Percentiles rank a stretch among this genome's conserved stretches.
These are phyloP conservation scores for Anthonomus grandis DNA, from an alignment of 1,140 invertebrate species.

Conservation along the genomic window DNA sequence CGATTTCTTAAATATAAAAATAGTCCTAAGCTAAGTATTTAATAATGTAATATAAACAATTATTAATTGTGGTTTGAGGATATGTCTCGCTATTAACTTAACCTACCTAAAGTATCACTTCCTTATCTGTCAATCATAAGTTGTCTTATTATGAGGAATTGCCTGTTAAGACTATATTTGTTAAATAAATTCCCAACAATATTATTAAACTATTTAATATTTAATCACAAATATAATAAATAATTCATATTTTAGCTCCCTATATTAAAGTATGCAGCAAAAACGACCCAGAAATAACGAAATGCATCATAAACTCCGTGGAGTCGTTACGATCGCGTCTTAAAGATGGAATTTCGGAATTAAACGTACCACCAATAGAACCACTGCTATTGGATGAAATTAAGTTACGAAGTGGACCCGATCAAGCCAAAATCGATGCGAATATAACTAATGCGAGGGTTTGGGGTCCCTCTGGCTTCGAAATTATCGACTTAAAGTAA, in stretches of 20 bases:
- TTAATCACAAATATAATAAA: too few species aligned
- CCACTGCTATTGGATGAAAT: constrained; percentile 58
- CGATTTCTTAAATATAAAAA: too few species aligned
- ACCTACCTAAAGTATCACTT: too few species aligned
- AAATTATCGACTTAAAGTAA: constrained; percentile 42
- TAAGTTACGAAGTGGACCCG: constrained; percentile 38
- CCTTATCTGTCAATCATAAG: too few species aligned
- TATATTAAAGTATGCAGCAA: constrained; percentile 66
- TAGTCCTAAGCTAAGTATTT: too few species aligned
- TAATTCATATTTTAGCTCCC: constrained; percentile 51
- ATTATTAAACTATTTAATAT: too few species aligned
- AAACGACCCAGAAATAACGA: constrained; percentile 59
- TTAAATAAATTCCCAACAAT: too few species aligned
- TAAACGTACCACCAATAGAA: constrained; percentile 64
- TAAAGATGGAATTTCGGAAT: constrained; percentile 60
- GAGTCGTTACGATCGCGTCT: constrained; percentile 59
- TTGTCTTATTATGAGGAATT: too few species aligned
- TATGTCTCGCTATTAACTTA: too few species aligned
- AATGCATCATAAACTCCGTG: constrained; percentile 63
- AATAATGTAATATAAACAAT: too few species aligned
- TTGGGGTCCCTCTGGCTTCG: constrained; percentile 38
- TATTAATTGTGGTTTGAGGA: too few species aligned
- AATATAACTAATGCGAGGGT: constrained; percentile 44
- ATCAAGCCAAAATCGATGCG: constrained; percentile 37
- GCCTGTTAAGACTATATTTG: too few species aligned